A percentile compares a stretch with the other conserved stretches of the same genome.
Conservation (phyloP, 2,113 vertebrate species). For the Chaetura pelagica region DNA sequence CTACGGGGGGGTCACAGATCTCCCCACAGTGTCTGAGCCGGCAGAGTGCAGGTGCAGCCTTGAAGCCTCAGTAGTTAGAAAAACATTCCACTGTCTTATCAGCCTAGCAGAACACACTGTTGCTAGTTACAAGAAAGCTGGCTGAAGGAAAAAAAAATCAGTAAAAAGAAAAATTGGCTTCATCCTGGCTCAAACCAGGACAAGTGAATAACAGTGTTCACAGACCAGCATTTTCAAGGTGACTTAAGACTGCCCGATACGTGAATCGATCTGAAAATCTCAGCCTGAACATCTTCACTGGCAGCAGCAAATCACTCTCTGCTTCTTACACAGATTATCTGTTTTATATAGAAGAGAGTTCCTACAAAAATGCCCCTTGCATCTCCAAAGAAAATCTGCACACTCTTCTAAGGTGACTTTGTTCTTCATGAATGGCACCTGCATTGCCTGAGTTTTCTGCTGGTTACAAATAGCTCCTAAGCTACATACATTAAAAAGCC, state of each 20-base stretch:
- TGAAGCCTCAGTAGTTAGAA: no score
- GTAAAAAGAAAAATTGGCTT: no score
- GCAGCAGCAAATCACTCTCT: neutral
- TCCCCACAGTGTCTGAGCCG: no score
- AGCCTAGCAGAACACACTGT: no score
- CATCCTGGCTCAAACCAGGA: no score
- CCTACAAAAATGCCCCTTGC: neutral
- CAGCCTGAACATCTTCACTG: neutral
- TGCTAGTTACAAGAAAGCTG: no score
- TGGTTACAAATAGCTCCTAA: neutral
- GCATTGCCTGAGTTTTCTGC: neutral
- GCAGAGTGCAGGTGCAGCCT: no score
- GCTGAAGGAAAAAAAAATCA: no score
- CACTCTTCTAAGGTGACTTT: neutral
- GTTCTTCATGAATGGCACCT: neutral
- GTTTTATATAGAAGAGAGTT: neutral
- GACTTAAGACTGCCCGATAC: neutral
- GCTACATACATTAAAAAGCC: neutral
- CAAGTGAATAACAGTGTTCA: neutral
- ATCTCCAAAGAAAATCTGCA: neutral
- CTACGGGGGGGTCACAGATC: no score
- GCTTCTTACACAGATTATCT: neutral
- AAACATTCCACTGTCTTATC: no score
- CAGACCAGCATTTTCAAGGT: neutral
- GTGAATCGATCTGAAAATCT: neutral